Evolutionary conservation across 2,113 vertebrate species (phyloP).

Genomic region (Eretmochelys imbricata): DNA sequence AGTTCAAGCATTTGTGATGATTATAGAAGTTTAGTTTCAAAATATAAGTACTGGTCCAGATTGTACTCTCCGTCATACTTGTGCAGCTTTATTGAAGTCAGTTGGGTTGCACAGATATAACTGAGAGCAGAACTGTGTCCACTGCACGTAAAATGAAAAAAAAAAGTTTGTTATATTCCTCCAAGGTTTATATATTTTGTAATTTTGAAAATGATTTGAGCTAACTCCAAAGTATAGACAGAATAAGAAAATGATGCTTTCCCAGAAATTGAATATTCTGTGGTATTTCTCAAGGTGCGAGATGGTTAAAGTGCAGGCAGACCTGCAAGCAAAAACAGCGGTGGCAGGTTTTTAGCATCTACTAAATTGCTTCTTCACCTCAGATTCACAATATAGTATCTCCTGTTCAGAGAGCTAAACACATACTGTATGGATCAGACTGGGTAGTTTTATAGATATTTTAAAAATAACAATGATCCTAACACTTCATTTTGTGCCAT

Average conservation of each 20-base stretch:
- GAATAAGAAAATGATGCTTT: constrained; percentile 4
- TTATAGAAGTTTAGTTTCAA: constrained; percentile 43
- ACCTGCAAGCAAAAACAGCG: not conserved
- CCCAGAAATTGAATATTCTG: not conserved
- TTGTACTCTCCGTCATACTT: constrained; percentile 11
- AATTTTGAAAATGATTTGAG: constrained; percentile 31
- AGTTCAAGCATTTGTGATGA: constrained; percentile 18
- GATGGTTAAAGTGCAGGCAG: not conserved
- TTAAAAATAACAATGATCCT: not conserved
- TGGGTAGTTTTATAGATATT: not conserved
- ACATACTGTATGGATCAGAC: not conserved
- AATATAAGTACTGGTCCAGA: not conserved
- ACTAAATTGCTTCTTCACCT: not conserved
- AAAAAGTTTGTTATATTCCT: not conserved
- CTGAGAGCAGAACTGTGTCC: not conserved
- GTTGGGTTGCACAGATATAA: not conserved
- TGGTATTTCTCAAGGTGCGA: not conserved
- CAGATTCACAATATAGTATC: not conserved
- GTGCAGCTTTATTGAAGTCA: not conserved
- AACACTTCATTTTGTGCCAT: fast-evolving
- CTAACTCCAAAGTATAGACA: constrained; percentile 27
- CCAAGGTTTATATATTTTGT: not conserved
- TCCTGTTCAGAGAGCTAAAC: not conserved
- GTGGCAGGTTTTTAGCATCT: not conserved
- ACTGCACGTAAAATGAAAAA: not conserved